Base-by-base conservation (phyloP, 1,140 invertebrate species). In the Andricus grossulariae region DNA sequence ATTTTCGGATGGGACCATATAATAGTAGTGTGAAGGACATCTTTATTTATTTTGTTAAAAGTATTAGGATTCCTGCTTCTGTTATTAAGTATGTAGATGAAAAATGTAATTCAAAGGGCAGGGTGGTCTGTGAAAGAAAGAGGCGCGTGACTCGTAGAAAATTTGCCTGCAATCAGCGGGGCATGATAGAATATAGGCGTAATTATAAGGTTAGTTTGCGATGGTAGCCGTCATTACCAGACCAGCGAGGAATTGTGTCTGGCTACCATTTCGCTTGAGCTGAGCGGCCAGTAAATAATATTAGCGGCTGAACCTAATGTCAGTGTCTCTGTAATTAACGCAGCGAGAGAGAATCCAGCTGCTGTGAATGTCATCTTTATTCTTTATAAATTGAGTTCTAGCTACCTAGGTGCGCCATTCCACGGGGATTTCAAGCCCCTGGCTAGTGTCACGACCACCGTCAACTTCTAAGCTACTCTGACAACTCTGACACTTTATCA, bases 171-270 rank as follows among this genome's bases (percentile, higher is more conserved):
- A 72, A 51, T 72, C 45, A 51, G 73, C 19, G 32, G 54, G 2
- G n/a, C 52, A 72, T 76, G 66, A 71, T 76, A 76, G 50, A 71
- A 52, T 74, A 77, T 82, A 78, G 79, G 76, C 78, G 74, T 84
- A 85, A 85, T 84, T 83, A 76, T 52, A 76, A 81, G 83, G 80
- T 79, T 71, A 75, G 51, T 39, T 54, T 71, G 80, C 77, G 80
- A 77, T 78, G 81, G 83, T 85, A 83, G 82, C 75, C 73, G 74
- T 83, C 76, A 84, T 85, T 85, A 85, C 73, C 80, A 50, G 54
- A 85, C 71, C 82, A 50, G 54, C 77, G 51, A 71, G 73, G 76
- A 78, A 83, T 84, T 82, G 79, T 79, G 77, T 72, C 78, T 75
- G 60, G 45, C 82, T 80, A 77, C 80, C 82, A 79, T 77, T 71